These are phyloP conservation scores for Panurus biarmicus DNA, from an alignment of 2,113 vertebrate species.

Conservation along the genomic window DNA sequence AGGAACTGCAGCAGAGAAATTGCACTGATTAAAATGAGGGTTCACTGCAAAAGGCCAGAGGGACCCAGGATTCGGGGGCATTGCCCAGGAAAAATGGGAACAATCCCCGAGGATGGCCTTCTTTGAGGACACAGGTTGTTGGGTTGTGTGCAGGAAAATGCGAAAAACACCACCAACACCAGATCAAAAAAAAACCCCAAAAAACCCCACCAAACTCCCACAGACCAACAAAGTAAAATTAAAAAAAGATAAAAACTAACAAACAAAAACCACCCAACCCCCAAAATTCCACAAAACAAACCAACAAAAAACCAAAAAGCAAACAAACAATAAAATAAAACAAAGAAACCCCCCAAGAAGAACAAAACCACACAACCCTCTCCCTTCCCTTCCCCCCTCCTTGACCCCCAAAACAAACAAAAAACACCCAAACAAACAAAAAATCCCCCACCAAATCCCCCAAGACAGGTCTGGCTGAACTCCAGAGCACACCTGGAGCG, in stretches of 20 bases:
- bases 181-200: background rate
- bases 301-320: background rate
- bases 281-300: background rate
- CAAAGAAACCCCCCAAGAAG: background rate
- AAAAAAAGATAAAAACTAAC: background rate
- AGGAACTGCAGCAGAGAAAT: background rate
- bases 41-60: background rate
- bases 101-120: rapidly evolving
- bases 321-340: background rate
- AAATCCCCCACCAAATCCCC: background rate
- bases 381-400: too few species aligned
- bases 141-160: background rate
- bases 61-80: background rate
- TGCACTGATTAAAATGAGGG: background rate
- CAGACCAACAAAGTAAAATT: background rate
- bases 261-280: background rate
- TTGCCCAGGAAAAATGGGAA: background rate
- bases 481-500: background rate
- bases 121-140: background rate
- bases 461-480: background rate
- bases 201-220: rapidly evolving
- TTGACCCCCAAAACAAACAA: rapidly evolving
- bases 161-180: background rate
- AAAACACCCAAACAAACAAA: background rate
- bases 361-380: background rate